Evolutionary conservation across 2,113 vertebrate species (phyloP).

Genomic region (Apeltes quadracus): DNA sequence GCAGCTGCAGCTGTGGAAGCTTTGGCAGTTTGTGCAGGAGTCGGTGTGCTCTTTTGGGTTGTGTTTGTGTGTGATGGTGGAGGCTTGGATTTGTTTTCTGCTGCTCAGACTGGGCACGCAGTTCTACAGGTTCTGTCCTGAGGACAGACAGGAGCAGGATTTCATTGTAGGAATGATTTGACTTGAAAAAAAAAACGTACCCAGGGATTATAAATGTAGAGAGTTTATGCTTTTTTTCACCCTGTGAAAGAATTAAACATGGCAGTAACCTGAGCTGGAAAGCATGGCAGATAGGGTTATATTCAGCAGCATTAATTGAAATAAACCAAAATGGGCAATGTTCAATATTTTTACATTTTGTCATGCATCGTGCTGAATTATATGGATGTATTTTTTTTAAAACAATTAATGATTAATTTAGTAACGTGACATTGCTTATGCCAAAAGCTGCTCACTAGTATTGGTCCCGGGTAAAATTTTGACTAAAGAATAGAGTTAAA

Average conservation of each 20-base stretch:
- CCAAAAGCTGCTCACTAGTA: neutral
- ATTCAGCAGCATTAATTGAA: slow-evolving; percentile 21
- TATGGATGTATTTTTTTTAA: neutral
- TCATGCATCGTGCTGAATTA: slow-evolving; percentile 13
- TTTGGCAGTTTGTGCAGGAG: slow-evolving; percentile 26
- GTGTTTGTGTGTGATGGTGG: slow-evolving; percentile 32
- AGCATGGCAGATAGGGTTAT: slow-evolving; percentile 24
- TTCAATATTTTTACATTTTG: slow-evolving; percentile 31
- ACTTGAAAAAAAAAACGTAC: slow-evolving; percentile 29
- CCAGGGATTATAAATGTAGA: slow-evolving; percentile 26
- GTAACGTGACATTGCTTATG: neutral
- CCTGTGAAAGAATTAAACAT: slow-evolving; percentile 11
- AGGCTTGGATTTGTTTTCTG: slow-evolving; percentile 9
- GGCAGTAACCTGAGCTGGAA: slow-evolving; percentile 20
- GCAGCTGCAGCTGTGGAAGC: slow-evolving; percentile 11
- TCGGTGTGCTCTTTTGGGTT: slow-evolving; percentile 20
- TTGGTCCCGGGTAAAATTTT: too few relatives aligned
- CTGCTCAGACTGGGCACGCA: slow-evolving; percentile 13
- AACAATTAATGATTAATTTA: slow-evolving; percentile 3
- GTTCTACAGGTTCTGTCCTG: slow-evolving; percentile 1
- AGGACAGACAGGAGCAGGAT: slow-evolving; percentile 23
- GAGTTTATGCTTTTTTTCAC: neutral
- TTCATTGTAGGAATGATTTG: slow-evolving; percentile 38
- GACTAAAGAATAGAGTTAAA: neutral
- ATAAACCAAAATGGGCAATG: slow-evolving; percentile 42